Evolutionary conservation across 1,140 invertebrate genomes (phyloP), one percentile per base, ranked within the genome.

Genomic region (Meloidogyne floridensis): DNA sequence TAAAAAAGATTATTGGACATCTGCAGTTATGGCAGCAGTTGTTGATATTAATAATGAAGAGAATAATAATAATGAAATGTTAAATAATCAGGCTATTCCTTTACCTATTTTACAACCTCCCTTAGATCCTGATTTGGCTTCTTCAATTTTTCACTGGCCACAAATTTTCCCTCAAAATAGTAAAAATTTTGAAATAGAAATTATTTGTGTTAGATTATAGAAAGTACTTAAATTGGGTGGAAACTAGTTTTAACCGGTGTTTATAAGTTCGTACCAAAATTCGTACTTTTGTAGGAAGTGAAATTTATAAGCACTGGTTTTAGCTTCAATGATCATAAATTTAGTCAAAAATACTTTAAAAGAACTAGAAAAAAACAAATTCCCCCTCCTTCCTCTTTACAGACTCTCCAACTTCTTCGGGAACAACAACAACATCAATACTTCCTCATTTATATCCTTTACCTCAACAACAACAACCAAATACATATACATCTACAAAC

Each of bases 381-480:
- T 47, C 4, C 47, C 7, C 47, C 7, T 47, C 47, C 47, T 8
- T 47, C 47, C 47, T 6, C 47, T 32, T 32, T 32, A 32, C 47
- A 47, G 59, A 65, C n/a, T 5, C 6, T 65, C 59, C 3, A 65
- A 65, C n/a, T n/a, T 13, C 15, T n/a, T n/a, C 7, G n/a, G 7
- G 15, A 65, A n/a, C n/a, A 65, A 65, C 59, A 65, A 65, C 59
- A n/a, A n/a, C 59, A n/a, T 65, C 59, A 65, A 18, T 65, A n/a
- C n/a, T 65, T n/a, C 59, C 59, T n/a, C 59, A 65, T n/a, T n/a
- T 65, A 65, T 65, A 65, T 65, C n/a, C 59, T 65, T 65, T 65
- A 65, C 59, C 13, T n/a, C 15, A 65, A 65, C 53, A 54, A 54
- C 53, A 54, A 9, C 53, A 9, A 54, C 53, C 47, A 47, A 47